Conservation (phyloP, 92 coral and sea anemone genomes). For the Epizoanthus ramosus region DNA sequence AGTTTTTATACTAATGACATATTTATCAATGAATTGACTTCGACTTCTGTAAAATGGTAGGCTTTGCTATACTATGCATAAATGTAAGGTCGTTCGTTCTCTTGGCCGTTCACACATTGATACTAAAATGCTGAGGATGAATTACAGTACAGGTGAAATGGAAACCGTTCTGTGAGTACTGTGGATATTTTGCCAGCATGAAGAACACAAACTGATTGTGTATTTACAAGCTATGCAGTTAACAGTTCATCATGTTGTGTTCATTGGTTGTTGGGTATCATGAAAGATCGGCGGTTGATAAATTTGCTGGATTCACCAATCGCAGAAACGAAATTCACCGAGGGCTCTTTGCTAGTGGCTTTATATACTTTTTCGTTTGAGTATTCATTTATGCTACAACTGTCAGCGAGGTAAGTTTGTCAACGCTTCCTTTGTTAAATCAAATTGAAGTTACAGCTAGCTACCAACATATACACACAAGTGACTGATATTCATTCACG, state of each 20-base stretch:
- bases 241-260: neutral
- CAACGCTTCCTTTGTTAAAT: neutral
- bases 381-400: conserved; percentile 10
- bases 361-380: neutral
- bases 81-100: neutral
- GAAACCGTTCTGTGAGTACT: conserved; percentile 12
- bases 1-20: conserved; percentile 3
- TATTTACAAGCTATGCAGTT: conserved; percentile 1
- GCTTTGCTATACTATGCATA: conserved; percentile 4
- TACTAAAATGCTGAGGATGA: neutral
- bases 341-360: conserved; percentile 5
- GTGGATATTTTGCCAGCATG: neutral
- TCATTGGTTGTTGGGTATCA: conserved; percentile 25
- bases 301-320: conserved; percentile 7
- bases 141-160: neutral
- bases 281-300: conserved; percentile 41
- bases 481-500: too few species aligned
- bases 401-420: neutral
- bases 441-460: neutral
- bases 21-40: conserved; percentile 11
- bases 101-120: neutral
- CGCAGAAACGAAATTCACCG: neutral
- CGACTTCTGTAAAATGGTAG: neutral
- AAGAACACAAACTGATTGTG: neutral
- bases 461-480: too few species aligned